phyloP scores from a whole-genome alignment of 2,888 invertebrate species.

The Myopa tessellatipennis region DNA sequence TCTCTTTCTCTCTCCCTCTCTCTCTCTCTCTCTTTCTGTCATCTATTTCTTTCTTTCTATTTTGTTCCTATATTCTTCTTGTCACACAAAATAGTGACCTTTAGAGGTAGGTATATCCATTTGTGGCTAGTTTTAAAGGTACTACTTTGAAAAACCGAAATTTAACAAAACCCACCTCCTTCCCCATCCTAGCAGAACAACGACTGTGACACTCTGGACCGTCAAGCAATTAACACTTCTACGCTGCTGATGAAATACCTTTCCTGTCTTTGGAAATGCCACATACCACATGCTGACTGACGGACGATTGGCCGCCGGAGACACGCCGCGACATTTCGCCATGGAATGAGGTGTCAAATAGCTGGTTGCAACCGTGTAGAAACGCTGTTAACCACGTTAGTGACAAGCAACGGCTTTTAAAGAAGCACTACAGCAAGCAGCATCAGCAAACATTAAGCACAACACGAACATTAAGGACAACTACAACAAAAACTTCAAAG shows the following conservation, averaged over 20 bases:
- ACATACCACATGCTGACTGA: constrained; percentile 22
- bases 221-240: constrained; percentile 29
- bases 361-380: constrained; percentile 34
- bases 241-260: constrained; percentile 1
- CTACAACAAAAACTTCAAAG: constrained; percentile 10
- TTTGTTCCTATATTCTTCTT: too few species aligned
- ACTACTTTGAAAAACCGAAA: too few species aligned
- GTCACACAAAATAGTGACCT: too few species aligned
- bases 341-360: constrained; percentile 39
- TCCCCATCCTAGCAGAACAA: too few species aligned
- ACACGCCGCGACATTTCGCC: constrained; percentile 9
- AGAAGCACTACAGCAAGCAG: constrained; percentile 2
- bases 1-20: too few species aligned
- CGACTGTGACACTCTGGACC: too few species aligned
- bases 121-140: too few species aligned
- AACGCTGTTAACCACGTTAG: constrained; percentile 37
- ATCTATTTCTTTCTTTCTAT: too few species aligned
- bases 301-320: constrained; percentile 1
- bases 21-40: too few species aligned
- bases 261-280: neutral
- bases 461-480: neutral
- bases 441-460: neutral
- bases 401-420: constrained; percentile 32
- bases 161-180: too few species aligned
- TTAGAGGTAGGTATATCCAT: too few species aligned